Evolutionary conservation across 2,888 invertebrate species (phyloP), one percentile per base, ranked within the genome.

Genomic region (Stratiomys singularior): DNA sequence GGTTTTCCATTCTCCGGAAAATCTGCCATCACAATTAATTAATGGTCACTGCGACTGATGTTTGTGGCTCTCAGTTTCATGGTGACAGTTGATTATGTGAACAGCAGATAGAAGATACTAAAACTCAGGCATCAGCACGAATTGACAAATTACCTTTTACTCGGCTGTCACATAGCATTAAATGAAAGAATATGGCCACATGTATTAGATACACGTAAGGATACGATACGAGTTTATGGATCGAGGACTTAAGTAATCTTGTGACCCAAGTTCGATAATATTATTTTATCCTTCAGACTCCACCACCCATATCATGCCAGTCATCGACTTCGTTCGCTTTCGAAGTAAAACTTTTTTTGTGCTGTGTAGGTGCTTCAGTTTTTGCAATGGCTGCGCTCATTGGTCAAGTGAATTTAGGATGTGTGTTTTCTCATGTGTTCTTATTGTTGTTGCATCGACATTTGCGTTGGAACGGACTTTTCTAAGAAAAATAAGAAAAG

Each of bases 81-180:
- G 60, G 74, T 74, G 74, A 74, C 74, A 58, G 58, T 74, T 74
- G 58, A 58, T 74, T 74, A 74, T 52, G 74, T 74, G 58, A 58
- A 58, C 44, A 58, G 71, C 46, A 46, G 13, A 37, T 7, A 74
- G 37, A 60, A 58, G 58, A 74, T 74, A 74, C 74, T 74, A 74
- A 74, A 74, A 74, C 44, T 58, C 74, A 74, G 74, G 74, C 74
- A 74, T 74, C 74, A 74, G 74, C 74, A 74, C 74, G 60, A 74
- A 60, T 74, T 74, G 74, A 74, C 74, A 74, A 74, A 74, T 74
- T 74, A 74, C 74, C 74, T 74, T 74, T 74, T 74, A 52, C 74
- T 60, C 60, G 30, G 15, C 74, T 74, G 74, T 74, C 74, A 74
- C 60, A 44, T 37, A 30, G 74, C n/a, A 74, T 74, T 74, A 74